Base-by-base conservation (phyloP, 2,888 invertebrate species). In the Biston betularia region DNA sequence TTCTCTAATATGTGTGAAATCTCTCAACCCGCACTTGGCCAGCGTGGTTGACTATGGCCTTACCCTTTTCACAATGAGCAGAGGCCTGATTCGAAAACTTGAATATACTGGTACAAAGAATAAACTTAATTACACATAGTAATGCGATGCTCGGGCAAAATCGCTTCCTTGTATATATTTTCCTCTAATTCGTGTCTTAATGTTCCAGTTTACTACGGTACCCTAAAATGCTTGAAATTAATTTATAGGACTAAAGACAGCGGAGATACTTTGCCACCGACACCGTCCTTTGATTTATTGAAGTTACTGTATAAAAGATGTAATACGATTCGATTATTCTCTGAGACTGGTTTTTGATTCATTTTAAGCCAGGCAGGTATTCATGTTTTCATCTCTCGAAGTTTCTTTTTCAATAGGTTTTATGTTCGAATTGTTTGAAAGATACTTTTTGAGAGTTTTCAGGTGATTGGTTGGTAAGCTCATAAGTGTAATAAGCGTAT, bases 201-300 rank as follows among this genome's bases (percentile, higher is more conserved):
- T n/a, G 9, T 35, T 14, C 14, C 35, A 8, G 0, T 14, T 38
- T 11, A 38, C 35, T 6, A 8, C 10, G 52, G 38, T 38, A 15
- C 11, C 15, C 38, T 53, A 34, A 34, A 33, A n/a, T 50, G 34
- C n/a, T 9, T 14, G n/a, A 38, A 40, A 53, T 53, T 53, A 53
- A 38, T 53, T 53, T 38, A 53, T 38, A 38, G 14, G 38, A 53
- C 52, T 38, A 52, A 52, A 38, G 52, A 50, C 35, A 8, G 34
- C 35, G 33, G 12, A 6, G 34, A 50, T 34, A n/a, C 35, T 50
- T 50, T 33, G 35, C 50, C 50, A 8, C 2, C 33, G 48, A 40
- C 42, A 42, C 50, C 59, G 33, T 34, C 15, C 52, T 53, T 38
- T 53, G 38, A 53, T 53, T 53, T 53, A 53, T 53, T 38, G 35